These are phyloP conservation scores for Orycteropus afer DNA, from an alignment of 2,113 vertebrate species.

Conservation along the genomic window DNA sequence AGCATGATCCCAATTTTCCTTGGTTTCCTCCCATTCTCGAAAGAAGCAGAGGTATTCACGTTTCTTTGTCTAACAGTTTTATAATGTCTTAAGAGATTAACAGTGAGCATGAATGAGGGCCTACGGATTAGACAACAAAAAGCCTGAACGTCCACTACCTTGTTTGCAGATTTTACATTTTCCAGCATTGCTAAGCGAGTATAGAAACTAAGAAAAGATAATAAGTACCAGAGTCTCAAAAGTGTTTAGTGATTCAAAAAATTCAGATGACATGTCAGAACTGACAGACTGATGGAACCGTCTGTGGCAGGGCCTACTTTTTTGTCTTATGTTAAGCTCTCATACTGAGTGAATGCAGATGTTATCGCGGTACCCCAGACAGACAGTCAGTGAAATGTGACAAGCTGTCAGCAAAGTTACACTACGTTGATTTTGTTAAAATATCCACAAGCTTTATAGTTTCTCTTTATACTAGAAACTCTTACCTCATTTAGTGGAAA, in stretches of 20 bases:
- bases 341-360: conserved; percentile 98
- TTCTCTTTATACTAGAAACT: conserved; percentile 72
- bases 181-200: conserved; percentile 85
- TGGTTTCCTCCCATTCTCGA: conserved; percentile 93
- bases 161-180: conserved; percentile 91
- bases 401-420: conserved; percentile 91
- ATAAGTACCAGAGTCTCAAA: conserved; percentile 91
- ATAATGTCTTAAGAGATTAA: conserved; percentile 95
- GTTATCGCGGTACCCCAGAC: conserved; percentile 93
- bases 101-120: conserved; percentile 92
- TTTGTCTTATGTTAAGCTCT: conserved; percentile 93
- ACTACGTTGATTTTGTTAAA: conserved; percentile 90
- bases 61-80: conserved; percentile 93
- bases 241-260: conserved; percentile 94
- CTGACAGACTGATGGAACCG: conserved; percentile 91
- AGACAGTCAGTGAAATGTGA: conserved; percentile 92
- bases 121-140: conserved; percentile 91
- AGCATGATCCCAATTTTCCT: conserved; percentile 92
- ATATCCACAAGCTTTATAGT: conserved; percentile 87
- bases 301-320: conserved; percentile 90
- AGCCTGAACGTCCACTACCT: conserved; percentile 88
- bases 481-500: conserved; percentile 67
- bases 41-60: conserved; percentile 91
- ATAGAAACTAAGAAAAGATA: conserved; percentile 90
- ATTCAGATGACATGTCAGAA: conserved; percentile 93